Evolutionary conservation across 2,888 invertebrate species (phyloP), one percentile per base, ranked within the genome.

Genomic region (Strigamia transsilvanica): DNA sequence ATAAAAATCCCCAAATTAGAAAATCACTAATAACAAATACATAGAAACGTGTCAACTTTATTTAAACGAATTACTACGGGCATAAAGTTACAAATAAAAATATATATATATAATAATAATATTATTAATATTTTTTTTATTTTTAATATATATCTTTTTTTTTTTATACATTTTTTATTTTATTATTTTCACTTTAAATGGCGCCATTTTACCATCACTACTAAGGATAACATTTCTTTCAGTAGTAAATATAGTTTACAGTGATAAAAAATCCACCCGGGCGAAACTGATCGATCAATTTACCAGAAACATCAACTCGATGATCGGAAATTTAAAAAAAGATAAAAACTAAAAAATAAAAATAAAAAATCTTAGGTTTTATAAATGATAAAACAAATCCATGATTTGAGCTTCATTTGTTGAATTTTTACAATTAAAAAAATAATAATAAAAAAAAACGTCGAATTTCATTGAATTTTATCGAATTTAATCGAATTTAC

Each of bases 171-270:
- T 46, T 46, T 51, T 51, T 51, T 51, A 51, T n/a, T n/a, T n/a
- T 6, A 15, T 15, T 15, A 51, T 42, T 42, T 42, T 42, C 5
- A 1, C 42, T 42, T 5, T 5, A 42, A 42, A 42, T 41, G 41
- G 41, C 42, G 13, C 9, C 42, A 51, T 51, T 51, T 51, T 27
- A 51, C 51, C 51, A 46, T 46, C 46, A 6, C 13, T n/a, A 27
- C n/a, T n/a, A 51, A 51, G 9, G 15, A 51, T n/a, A 51, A n/a
- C n/a, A 51, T 51, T 13, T 46, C n/a, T 51, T 51, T n/a, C n/a
- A n/a, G 51, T 51, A n/a, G 51, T 51, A 51, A 51, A 51, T 51
- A 51, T 51, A 15, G 51, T 51, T 51, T 51, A 51, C 51, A 15
- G n/a, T 51, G 51, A 51, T 51, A n/a, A 51, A 51, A 18, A 9